phyloP scores from a whole-genome alignment of 2,113 vertebrate genomes.

The Lepidiolamprologus cunningtoni region DNA sequence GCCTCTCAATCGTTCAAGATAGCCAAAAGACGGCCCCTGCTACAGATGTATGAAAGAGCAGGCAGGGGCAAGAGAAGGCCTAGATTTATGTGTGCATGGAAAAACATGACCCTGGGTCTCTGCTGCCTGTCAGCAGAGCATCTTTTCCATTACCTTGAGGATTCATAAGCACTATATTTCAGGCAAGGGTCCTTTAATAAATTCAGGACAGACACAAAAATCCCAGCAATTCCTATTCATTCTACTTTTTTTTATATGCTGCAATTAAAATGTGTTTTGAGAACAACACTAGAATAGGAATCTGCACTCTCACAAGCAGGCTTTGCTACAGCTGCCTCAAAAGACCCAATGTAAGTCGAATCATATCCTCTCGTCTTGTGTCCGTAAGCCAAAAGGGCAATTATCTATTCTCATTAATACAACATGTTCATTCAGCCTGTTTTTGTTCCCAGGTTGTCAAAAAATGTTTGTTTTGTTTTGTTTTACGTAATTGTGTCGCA shows the following conservation, averaged over 20 bases:
- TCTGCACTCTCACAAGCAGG: not conserved
- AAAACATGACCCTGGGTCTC: slow-evolving; percentile 52
- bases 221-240: not conserved
- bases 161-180: slow-evolving; percentile 51
- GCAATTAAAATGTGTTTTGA: not conserved
- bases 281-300: not conserved
- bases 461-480: not conserved
- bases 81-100: slow-evolving; percentile 56
- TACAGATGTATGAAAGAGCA: slow-evolving; percentile 35
- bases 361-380: not conserved
- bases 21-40: slow-evolving; percentile 32
- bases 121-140: slow-evolving; percentile 42
- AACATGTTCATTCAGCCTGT: not conserved
- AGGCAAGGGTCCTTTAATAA: slow-evolving; percentile 41
- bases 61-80: slow-evolving; percentile 18
- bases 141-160: slow-evolving; percentile 61
- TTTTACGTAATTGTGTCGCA: not conserved
- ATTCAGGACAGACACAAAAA: slow-evolving; percentile 14
- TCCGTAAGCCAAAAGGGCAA: not conserved
- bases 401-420: not conserved
- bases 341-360: not conserved
- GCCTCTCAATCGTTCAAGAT: slow-evolving; percentile 55
- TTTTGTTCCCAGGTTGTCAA: not conserved
- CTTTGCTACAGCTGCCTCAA: not conserved
- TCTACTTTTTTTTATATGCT: not conserved